Evolutionary conservation across 2,797 vertebrate species (phyloP).

Genomic region (Protonibea diacanthus): DNA sequence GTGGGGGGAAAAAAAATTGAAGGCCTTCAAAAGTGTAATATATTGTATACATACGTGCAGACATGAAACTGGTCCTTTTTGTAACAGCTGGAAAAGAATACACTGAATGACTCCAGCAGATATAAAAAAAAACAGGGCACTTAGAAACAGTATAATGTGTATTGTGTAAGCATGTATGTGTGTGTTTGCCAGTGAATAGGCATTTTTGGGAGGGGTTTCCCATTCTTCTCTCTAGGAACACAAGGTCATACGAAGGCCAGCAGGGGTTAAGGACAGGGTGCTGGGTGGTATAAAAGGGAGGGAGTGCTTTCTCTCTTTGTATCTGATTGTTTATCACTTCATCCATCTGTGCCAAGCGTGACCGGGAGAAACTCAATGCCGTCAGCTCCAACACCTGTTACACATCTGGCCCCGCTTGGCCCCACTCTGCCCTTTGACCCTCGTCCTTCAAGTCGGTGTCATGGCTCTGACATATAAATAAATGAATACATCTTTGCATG

Average conservation of each 20-base stretch:
- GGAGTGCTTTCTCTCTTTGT: conserved; percentile 56
- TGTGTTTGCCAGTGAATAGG: conserved; percentile 33
- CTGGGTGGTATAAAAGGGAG: conserved; percentile 31
- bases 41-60: not conserved
- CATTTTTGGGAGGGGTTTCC: conserved; percentile 58
- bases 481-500: conserved; percentile 47
- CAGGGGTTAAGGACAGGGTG: conserved; percentile 46
- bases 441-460: conserved; percentile 44
- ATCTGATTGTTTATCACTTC: conserved; percentile 69
- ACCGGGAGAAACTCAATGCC: conserved; percentile 42
- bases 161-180: conserved; percentile 41
- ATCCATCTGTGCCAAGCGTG: conserved; percentile 62
- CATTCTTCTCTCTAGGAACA: conserved; percentile 63
- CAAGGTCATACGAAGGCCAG: conserved; percentile 53
- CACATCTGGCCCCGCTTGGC: conserved; percentile 59
- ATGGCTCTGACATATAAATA: conserved; percentile 57
- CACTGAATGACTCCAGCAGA: conserved; percentile 26
- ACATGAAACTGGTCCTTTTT: conserved; percentile 14
- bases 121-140: conserved; percentile 23
- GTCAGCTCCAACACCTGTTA: conserved; percentile 68
- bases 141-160: conserved; percentile 32
- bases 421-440: conserved; percentile 41
- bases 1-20: conserved; percentile 18
- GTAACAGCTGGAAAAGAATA: conserved; percentile 9
- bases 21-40: not conserved